Percentiles rank a stretch among this genome's conserved stretches.
These are phyloP conservation scores for Dolichallabes microphthalmus DNA, from an alignment of 2,113 vertebrate species.

Conservation along the genomic window DNA sequence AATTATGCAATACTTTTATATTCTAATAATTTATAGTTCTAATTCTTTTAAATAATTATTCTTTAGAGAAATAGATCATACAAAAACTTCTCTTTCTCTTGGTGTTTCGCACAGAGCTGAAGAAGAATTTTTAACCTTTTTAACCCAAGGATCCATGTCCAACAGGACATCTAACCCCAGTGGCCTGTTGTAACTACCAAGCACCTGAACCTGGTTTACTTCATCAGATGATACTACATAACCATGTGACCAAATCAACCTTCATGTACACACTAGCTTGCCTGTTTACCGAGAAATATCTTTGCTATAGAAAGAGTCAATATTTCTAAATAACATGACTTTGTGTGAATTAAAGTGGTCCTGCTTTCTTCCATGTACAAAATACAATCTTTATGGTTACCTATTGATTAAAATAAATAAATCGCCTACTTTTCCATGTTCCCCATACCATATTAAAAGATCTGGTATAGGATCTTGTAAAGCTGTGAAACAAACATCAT, in stretches of 20 bases:
- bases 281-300: not conserved
- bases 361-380: not conserved
- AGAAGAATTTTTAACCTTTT: constrained; percentile 65
- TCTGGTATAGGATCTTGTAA: not conserved
- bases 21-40: not conserved
- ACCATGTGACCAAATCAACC: not conserved
- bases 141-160: constrained; percentile 71
- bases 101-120: constrained; percentile 62
- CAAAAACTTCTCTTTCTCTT: constrained; percentile 53
- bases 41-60: not conserved
- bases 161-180: constrained; percentile 56
- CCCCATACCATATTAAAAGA: not conserved
- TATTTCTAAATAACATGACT: not conserved
- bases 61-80: constrained; percentile 8
- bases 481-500: not conserved
- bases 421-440: too few relatives aligned
- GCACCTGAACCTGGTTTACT: constrained; percentile 57
- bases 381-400: not conserved
- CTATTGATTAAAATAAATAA: not conserved
- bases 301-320: not conserved
- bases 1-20: not conserved
- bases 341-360: not conserved
- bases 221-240: not conserved
- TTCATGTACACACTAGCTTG: not conserved
- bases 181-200: constrained; percentile 57